Base-by-base conservation (phyloP, 2,113 vertebrate genomes). In the Oreochromis tanganicae region DNA sequence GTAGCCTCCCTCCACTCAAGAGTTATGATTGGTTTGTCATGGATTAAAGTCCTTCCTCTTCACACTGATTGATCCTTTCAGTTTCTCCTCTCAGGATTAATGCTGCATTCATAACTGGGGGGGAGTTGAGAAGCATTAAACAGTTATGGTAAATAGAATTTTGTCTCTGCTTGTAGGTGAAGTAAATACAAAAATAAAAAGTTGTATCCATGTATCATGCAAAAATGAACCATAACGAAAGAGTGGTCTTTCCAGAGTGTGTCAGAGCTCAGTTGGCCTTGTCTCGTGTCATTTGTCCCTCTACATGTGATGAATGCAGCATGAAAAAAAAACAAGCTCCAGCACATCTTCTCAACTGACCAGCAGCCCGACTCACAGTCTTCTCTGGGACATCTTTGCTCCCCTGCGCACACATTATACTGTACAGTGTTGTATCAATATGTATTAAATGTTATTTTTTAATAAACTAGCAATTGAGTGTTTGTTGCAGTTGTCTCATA, bases 401-500 rank as follows among this genome's bases (percentile, higher is more conserved):
- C 83, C 63, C 80, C 57, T 48, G 13, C 75, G 80, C 85, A 82
- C 71, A 89, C 78, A 82, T 87, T 75, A 81, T 55, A 87, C 50
- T 92, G 91, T 95, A 93, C 92, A 93, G 90, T 89, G 91, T 92
- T 92, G 88, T 93, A 94, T 90, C 89, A 85, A 90, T 89, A 82
- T 82, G 59, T 89, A 90, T 91, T 94, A 92, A 95, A 94, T 94
- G 93, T 91, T 95, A 94, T 95, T 94, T 95, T 95, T 95, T 92
- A 94, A 95, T 94, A 95, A 96, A 95, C 90, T 95, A 92, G 93
- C 66, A 83, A 88, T 81, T 91, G 68, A 92, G 46, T 89, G 91
- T 86, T 50, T 13, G 4, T 73, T 87, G 73, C 71, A 50, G 38
- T n/a, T 71, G 71, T 82, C 9, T 56, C 78, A 43, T 84, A 3